These are phyloP conservation scores for Pithys albifrons DNA, from an alignment of 2,113 vertebrate genomes.

Conservation along the genomic window DNA sequence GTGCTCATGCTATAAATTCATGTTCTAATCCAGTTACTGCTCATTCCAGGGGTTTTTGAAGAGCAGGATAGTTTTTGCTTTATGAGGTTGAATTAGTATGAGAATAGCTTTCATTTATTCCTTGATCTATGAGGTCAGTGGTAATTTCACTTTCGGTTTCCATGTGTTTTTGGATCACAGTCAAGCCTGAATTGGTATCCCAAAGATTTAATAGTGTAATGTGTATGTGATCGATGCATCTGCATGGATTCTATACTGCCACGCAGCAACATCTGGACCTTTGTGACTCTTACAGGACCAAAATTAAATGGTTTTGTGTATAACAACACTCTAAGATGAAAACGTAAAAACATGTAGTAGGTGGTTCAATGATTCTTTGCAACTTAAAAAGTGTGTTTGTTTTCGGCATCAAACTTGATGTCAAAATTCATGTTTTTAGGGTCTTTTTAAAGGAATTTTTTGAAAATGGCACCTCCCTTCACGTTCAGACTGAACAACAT, in stretches of 20 bases:
- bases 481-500: neutral
- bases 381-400: neutral
- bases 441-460: neutral
- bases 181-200: neutral
- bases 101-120: neutral
- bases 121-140: neutral
- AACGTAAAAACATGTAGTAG: neutral
- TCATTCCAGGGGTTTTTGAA: neutral
- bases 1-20: neutral
- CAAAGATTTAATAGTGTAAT: neutral
- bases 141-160: constrained; percentile 35
- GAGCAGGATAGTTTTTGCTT: neutral
- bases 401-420: neutral
- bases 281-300: neutral
- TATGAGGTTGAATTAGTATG: neutral
- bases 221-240: neutral
- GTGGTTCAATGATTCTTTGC: neutral
- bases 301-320: neutral
- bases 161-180: neutral
- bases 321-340: neutral
- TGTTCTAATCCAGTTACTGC: neutral
- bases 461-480: neutral
- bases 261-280: neutral
- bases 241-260: neutral
- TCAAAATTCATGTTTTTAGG: neutral